A percentile compares a stretch with the other conserved stretches of the same genome.
Conservation (phyloP, 2,797 vertebrate species). For the Myotis vivesi region DNA sequence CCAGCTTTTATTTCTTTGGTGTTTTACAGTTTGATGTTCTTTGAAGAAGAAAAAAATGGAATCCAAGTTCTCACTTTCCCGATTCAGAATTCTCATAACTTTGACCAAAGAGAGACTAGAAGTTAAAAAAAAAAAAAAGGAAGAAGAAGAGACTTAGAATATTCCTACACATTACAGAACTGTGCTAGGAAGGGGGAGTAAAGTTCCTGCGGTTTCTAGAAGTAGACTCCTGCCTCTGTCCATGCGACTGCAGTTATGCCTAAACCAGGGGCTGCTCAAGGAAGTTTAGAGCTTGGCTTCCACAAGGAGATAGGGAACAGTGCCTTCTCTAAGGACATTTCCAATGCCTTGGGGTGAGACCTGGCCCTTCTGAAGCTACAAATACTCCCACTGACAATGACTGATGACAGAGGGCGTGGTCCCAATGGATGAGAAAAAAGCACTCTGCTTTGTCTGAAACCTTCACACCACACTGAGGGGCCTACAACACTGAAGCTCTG, state of each 20-base stretch:
- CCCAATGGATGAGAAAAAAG: slow-evolving; percentile 41
- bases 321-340: slow-evolving; percentile 58
- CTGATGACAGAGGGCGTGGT: slow-evolving; percentile 60
- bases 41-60: not conserved
- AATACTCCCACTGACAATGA: slow-evolving; percentile 70
- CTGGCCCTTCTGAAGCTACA: slow-evolving; percentile 41
- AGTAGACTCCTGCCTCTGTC: not conserved
- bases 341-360: slow-evolving; percentile 65
- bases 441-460: slow-evolving; percentile 57
- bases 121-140: not conserved
- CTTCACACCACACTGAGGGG: slow-evolving; percentile 28
- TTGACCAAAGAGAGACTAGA: slow-evolving; percentile 6
- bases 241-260: not conserved
- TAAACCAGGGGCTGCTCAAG: not conserved
- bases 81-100: not conserved
- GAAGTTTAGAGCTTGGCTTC: slow-evolving; percentile 27
- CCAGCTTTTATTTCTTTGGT: slow-evolving; percentile 19
- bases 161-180: not conserved
- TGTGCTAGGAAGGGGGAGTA: not conserved
- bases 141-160: not conserved
- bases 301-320: slow-evolving; percentile 50
- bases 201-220: not conserved
- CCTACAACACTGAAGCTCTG: not conserved
- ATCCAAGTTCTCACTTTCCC: not conserved
- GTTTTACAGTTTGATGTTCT: slow-evolving; percentile 44